A percentile compares a stretch with the other conserved stretches of the same genome.
Conservation (phyloP, 2,797 vertebrate species). For the Ctenochaetus hawaiiensis region DNA sequence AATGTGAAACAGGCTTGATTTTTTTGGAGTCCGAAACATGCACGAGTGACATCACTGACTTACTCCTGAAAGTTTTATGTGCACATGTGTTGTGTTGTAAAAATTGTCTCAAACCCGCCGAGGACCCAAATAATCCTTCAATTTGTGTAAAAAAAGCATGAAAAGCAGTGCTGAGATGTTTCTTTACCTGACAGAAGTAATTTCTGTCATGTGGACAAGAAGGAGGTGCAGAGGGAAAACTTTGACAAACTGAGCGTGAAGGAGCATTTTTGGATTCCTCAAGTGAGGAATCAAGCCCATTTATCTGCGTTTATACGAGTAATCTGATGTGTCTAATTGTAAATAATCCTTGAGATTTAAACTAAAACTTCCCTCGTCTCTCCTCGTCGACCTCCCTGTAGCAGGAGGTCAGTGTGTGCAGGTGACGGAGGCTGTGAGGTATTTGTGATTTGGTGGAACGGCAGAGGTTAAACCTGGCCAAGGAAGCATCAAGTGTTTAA, state of each 20-base stretch:
- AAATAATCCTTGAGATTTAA: conserved; percentile 43
- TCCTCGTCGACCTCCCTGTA: neutral
- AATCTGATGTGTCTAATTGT: conserved; percentile 31
- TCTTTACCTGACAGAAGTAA: conserved; percentile 21
- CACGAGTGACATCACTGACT: conserved; percentile 8
- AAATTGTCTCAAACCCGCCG: neutral
- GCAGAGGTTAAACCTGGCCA: conserved; percentile 56
- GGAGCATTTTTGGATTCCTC: conserved; percentile 36
- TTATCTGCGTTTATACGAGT: conserved; percentile 26
- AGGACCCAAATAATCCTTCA: neutral
- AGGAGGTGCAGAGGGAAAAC: conserved; percentile 11
- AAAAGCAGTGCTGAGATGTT: neutral
- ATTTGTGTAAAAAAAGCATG: neutral
- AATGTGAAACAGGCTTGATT: conserved; percentile 7
- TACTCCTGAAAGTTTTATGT: conserved; percentile 12
- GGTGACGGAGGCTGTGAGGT: conserved; percentile 49
- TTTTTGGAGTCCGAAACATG: neutral
- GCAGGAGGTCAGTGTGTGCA: conserved; percentile 26
- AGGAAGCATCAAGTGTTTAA: conserved; percentile 67
- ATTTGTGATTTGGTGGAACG: conserved; percentile 22
- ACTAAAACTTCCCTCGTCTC: conserved; percentile 22
- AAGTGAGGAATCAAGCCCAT: conserved; percentile 11
- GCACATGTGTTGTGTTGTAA: conserved; percentile 6
- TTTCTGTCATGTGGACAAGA: conserved; percentile 18
- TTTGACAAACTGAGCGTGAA: conserved; percentile 32